phyloP scores from a whole-genome alignment of 2,888 invertebrate genomes.

The Isoperla grammatica region DNA sequence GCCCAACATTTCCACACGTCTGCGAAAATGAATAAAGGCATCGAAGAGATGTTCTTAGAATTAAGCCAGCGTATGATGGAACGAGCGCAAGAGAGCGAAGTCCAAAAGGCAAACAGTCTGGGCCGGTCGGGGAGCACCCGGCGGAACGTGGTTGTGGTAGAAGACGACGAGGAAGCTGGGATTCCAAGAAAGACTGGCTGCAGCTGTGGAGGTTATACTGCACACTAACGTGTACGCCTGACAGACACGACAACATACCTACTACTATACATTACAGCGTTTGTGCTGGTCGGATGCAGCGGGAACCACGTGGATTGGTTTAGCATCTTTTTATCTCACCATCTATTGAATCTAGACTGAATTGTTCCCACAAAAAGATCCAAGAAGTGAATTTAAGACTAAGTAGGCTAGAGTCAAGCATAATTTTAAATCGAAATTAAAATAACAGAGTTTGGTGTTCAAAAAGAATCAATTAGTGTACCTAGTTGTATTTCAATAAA shows the following conservation, averaged over 20 bases:
- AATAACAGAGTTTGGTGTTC: no score
- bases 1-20: conserved; percentile 91
- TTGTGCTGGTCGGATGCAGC: background rate
- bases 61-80: conserved; percentile 71
- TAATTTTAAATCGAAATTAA: no score
- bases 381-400: no score
- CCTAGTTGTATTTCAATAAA: no score
- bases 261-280: background rate
- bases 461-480: no score
- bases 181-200: conserved; percentile 42
- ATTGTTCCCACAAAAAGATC: background rate
- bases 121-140: conserved; percentile 43
- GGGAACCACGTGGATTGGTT: background rate
- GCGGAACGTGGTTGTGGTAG: conserved; percentile 46
- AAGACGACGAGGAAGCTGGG: conserved; percentile 41
- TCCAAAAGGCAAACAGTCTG: conserved; percentile 37
- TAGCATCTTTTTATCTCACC: background rate
- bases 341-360: conserved; percentile 2
- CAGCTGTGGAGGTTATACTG: conserved; percentile 39
- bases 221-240: no score
- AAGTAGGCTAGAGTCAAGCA: no score
- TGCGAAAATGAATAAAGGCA: conserved; percentile 85
- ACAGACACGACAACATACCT: no score
- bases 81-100: conserved; percentile 39
- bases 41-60: conserved; percentile 85